phyloP scores from a whole-genome alignment of 2,113 vertebrate species.

The Prolemur simus region DNA sequence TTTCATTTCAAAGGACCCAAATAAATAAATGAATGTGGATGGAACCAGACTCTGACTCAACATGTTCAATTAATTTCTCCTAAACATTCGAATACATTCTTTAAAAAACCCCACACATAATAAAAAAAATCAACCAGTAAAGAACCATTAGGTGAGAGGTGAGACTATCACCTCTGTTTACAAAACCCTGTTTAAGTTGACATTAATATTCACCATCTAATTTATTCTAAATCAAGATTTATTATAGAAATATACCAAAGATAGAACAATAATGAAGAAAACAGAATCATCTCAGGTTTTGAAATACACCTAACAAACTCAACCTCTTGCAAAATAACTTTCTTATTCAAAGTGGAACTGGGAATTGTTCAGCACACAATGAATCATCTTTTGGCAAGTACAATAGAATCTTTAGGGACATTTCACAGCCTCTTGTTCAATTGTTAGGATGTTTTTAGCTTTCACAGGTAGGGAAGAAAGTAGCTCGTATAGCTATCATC shows the following conservation, averaged over 20 bases:
- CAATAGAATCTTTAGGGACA: slow-evolving; percentile 74
- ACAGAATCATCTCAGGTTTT: slow-evolving; percentile 23
- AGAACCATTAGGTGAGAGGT: slow-evolving; percentile 19
- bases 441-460: slow-evolving; percentile 62
- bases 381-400: slow-evolving; percentile 79
- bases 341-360: slow-evolving; percentile 72
- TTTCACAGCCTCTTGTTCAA: slow-evolving; percentile 53
- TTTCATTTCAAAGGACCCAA: slow-evolving; percentile 62
- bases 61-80: slow-evolving; percentile 26
- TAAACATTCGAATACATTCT: neutral
- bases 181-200: slow-evolving; percentile 22
- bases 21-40: slow-evolving; percentile 32
- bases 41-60: slow-evolving; percentile 29
- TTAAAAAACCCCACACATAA: neutral
- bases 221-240: slow-evolving; percentile 49
- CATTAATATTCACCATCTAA: slow-evolving; percentile 15
- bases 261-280: slow-evolving; percentile 34
- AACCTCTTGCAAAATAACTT: slow-evolving; percentile 70
- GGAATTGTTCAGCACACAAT: slow-evolving; percentile 68
- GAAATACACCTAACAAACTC: slow-evolving; percentile 70
- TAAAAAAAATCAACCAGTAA: neutral
- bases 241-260: slow-evolving; percentile 28
- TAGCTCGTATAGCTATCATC: slow-evolving; percentile 66
- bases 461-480: slow-evolving; percentile 64
- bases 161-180: neutral